Evolutionary conservation across 2,888 invertebrate genomes (phyloP).

Genomic region (Argyresthia albistria): DNA sequence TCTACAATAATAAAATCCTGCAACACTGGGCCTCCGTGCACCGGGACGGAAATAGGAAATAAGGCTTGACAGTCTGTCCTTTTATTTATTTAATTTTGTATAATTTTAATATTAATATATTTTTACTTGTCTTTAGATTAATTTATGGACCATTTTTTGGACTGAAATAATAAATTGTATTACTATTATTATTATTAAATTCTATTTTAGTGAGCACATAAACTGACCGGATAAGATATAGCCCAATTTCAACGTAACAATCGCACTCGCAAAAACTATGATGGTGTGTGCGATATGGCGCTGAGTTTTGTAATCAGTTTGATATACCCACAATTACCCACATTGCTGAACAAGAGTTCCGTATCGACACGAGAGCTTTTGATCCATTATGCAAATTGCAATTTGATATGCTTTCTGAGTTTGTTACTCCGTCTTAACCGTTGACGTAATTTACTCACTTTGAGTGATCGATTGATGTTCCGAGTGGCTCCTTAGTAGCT

Average conservation of each 20-base stretch:
- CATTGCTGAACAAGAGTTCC: not conserved
- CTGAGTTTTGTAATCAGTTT: not conserved
- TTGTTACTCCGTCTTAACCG: constrained; percentile 8
- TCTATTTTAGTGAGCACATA: not conserved
- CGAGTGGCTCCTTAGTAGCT: not conserved
- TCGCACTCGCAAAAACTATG: no score
- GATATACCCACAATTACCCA: not conserved
- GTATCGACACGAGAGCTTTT: constrained; percentile 45
- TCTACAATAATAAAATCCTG: no score
- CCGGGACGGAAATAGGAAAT: no score
- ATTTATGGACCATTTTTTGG: no score
- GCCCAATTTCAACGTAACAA: not conserved
- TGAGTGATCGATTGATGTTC: not conserved
- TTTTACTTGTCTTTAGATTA: no score
- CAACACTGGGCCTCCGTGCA: no score
- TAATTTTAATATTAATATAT: no score
- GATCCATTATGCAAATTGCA: constrained; percentile 55
- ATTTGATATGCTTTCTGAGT: constrained; percentile 46
- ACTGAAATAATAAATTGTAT: constrained; percentile 31
- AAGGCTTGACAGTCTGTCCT: no score
- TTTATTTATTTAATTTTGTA: no score
- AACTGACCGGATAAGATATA: not conserved
- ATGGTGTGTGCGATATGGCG: no score
- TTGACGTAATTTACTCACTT: not conserved
- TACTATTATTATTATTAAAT: not conserved